phyloP scores from a whole-genome alignment of 2,113 vertebrate species.

The Trachemys scripta region DNA sequence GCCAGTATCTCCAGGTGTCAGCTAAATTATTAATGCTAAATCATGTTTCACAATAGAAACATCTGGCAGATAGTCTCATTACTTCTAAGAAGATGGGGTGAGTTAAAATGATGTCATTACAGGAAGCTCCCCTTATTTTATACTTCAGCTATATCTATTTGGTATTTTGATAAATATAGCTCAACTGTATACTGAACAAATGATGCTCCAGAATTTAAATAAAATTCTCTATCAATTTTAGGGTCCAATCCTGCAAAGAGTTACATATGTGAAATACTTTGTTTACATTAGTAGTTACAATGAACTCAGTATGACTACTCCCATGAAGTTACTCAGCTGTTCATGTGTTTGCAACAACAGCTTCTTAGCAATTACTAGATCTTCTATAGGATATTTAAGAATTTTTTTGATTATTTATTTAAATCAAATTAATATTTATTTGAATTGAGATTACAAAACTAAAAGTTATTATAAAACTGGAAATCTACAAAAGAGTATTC shows the following conservation, averaged over 20 bases:
- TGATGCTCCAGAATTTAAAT: constrained; percentile 24
- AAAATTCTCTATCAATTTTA: background rate
- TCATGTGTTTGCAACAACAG: constrained; percentile 9
- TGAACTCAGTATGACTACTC: constrained; percentile 16
- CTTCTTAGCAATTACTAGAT: background rate
- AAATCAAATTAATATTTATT: background rate
- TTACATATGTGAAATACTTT: background rate
- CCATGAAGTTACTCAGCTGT: background rate
- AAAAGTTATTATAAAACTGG: background rate
- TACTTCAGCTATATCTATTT: background rate
- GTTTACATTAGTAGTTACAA: background rate
- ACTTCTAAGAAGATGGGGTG: constrained; percentile 66
- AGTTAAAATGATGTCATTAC: constrained; percentile 73
- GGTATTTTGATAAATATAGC: constrained; percentile 3
- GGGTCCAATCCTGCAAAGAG: background rate
- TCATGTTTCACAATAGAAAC: constrained; percentile 82
- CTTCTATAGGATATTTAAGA: background rate
- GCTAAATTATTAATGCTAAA: constrained; percentile 81
- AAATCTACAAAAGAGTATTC: background rate
- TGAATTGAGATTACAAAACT: background rate
- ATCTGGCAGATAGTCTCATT: constrained; percentile 79
- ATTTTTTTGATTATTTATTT: background rate
- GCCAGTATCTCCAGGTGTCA: constrained; percentile 94
- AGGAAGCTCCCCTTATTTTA: constrained; percentile 73
- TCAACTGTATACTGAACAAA: background rate